Evolutionary conservation across 35 echinoderm and acorn worm species (phyloP), one percentile per base, ranked within the genome.

Genomic region (Nesometra sesokonis): DNA sequence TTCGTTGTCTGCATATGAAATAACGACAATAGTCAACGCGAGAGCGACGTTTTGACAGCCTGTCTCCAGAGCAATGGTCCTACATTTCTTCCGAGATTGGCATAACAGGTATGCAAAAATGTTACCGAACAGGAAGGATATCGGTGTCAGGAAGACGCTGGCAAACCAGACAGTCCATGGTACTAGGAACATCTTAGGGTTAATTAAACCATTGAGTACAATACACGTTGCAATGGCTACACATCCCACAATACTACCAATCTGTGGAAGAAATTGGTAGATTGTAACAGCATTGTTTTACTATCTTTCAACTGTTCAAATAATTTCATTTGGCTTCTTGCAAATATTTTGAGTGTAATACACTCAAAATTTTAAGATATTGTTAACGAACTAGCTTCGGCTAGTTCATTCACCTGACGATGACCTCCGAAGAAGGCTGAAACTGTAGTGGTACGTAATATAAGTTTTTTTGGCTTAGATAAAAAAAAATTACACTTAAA

Each of bases 91-190:
- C 67, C 88, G 82, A 3, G 86, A 79, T 39, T 90, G 91, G 31
- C 94, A 91, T 4, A 89, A 46, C 39, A 93, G n/a, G 78, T 81
- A 88, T 0, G 94, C 85, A 23, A 97, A 34, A 43, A 90, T 30
- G 83, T 88, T 93, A 3, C 94, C 94, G 7, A 88, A 80, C 27
- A 35, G 36, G 82, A 90, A 97, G 0, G 91, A 91, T 23, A 89
- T 82, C 4, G 77, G 77, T 11, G 91, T 85, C 0, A 93, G 21
- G 33, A 87, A 32, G 30, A 85, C 15, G 5, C 86, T 86, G 0
- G 88, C 91, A 13, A 97, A 46, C 94, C 94, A 97, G 47, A 93
- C 39, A 23, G 85, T 91, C 94, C 94, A 97, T 0, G 85, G 85
- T 0, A 86, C 91, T 0, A 19, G 0, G 87, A 91, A 97, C 86